Base-by-base conservation (phyloP, 2,113 vertebrate species). In the Corynorhinus townsendii region DNA sequence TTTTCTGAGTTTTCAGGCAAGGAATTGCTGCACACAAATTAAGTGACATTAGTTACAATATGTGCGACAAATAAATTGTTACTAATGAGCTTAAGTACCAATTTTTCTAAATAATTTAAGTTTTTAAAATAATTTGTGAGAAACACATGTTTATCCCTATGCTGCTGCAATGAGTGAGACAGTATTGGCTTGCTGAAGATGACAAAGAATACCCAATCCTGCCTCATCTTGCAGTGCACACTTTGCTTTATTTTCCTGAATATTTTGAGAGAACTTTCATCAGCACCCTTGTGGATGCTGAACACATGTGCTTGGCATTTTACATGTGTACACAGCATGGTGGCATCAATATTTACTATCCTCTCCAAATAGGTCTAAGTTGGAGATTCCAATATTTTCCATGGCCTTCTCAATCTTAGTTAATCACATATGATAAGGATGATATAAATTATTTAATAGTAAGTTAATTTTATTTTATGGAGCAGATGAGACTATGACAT, bases 371-470 rank as follows among this genome's bases (percentile, higher is more conserved):
- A 52, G 35, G 30, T 95, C 38, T 64, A 66, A 83, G 3, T 90
- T 82, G 54, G 69, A 92, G n/a, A 28, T 86, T 92, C 56, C 45
- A 71, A 24, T 90, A 49, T 83, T 92, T 95, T 75, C 76, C 11
- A 66, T 73, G 73, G 24, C 49, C 94, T 95, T 52, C 2, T 83
- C 66, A 91, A 33, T 90, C 33, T 90, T 96, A 93, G 54, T 93
- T 90, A 96, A 93, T 94, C 89, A 92, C 97, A 81, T 47, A 71
- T 76, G 91, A 96, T 96, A 56, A 96, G 20, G 11, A 81, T 86
- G 66, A 83, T 94, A 91, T 95, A 87, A 97, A 97, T 94, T 69
- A 96, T 96, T 95, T 89, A 97, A 94, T 20, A 69, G 24, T 11
- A 54, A 89, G 45, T 93, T 94, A 93, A 96, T 96, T 96, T 95